A percentile compares a stretch with the other conserved stretches of the same genome.
Conservation (phyloP, 2,113 vertebrate genomes). For the Castor canadensis region DNA sequence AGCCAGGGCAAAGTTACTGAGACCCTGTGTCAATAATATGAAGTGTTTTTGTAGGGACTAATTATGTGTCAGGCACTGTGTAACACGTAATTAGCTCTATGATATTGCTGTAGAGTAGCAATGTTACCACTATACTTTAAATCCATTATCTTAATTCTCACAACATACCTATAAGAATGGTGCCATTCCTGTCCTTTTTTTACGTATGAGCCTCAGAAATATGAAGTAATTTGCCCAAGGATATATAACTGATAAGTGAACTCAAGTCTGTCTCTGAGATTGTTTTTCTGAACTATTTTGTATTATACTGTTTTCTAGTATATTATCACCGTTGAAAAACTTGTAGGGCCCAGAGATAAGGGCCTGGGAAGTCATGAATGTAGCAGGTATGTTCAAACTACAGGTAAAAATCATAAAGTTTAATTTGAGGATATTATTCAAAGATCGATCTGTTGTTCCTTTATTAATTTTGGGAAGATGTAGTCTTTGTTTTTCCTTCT, state of each 20-base stretch:
- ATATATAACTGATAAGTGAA: neutral
- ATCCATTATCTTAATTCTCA: neutral
- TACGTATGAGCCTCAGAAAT: neutral
- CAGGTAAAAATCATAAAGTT: neutral
- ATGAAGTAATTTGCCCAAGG: no score
- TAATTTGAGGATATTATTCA: neutral
- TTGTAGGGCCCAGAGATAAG: neutral
- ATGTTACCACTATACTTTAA: neutral
- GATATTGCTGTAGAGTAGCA: no score
- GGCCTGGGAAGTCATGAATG: neutral
- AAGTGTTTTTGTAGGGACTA: constrained; percentile 3
- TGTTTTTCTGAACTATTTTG: neutral
- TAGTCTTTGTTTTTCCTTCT: neutral
- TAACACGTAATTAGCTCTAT: no score
- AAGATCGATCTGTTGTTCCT: neutral
- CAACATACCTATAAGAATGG: neutral
- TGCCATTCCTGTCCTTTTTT: neutral
- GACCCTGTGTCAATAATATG: neutral
- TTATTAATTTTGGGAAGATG: neutral
- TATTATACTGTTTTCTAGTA: neutral
- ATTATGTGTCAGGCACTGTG: neutral
- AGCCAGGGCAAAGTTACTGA: no score
- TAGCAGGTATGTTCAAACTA: neutral
- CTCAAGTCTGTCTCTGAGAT: neutral
- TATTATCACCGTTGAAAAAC: neutral